Conservation (phyloP, 2,797 vertebrate genomes). For the Syncerus caffer region DNA sequence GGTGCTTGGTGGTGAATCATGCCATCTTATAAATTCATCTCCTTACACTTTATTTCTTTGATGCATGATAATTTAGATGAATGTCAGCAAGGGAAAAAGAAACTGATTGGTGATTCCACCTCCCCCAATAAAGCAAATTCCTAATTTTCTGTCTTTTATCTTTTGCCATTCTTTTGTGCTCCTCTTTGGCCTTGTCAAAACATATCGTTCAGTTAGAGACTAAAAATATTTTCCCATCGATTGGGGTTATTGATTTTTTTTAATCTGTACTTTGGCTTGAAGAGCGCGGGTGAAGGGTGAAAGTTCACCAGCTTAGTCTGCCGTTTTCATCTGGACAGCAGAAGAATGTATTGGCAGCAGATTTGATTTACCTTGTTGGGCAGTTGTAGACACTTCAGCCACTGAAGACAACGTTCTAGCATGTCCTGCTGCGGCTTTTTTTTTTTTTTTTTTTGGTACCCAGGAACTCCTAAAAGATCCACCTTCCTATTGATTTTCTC, state of each 20-base stretch:
- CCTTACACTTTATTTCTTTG: constrained; percentile 82
- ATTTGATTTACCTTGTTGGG: constrained; percentile 88
- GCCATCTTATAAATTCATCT: constrained; percentile 83
- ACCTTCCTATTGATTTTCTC: constrained; percentile 80
- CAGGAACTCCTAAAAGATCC: constrained; percentile 75
- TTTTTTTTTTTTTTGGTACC: constrained; percentile 72
- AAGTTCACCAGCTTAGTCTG: constrained; percentile 88
- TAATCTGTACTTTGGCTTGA: constrained; percentile 91
- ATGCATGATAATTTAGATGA: constrained; percentile 81
- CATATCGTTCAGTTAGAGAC: constrained; percentile 90
- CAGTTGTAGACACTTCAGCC: constrained; percentile 83
- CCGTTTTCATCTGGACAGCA: constrained; percentile 87
- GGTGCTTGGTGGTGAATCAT: constrained; percentile 77
- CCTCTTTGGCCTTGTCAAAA: constrained; percentile 87
- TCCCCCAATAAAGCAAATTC: constrained; percentile 86
- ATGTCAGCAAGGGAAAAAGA: constrained; percentile 77
- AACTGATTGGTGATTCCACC: constrained; percentile 83
- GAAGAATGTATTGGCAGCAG: constrained; percentile 87
- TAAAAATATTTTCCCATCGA: constrained; percentile 91
- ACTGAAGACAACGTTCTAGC: constrained; percentile 79
- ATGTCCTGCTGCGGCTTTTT: constrained; percentile 74
- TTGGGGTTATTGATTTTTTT: constrained; percentile 91
- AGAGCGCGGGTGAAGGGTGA: constrained; percentile 90
- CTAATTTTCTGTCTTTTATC: constrained; percentile 89
- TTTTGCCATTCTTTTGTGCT: constrained; percentile 85